phyloP scores from a whole-genome alignment of 2,888 invertebrate genomes.

The Odontocolon sp. region DNA sequence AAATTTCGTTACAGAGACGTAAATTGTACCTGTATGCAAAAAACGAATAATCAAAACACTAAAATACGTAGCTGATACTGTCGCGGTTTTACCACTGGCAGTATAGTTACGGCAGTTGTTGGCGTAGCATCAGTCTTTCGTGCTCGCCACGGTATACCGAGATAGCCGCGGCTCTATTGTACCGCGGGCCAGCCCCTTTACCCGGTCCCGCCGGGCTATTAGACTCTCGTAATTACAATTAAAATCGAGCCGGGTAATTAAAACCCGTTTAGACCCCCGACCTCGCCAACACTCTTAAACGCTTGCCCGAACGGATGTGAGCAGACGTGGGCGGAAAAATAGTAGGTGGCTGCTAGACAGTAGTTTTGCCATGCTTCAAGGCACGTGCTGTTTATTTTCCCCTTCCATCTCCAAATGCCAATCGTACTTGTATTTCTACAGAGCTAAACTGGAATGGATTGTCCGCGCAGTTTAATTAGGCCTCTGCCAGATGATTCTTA shows the following conservation, averaged over 20 bases:
- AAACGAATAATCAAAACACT: too few relatives aligned
- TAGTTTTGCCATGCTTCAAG: background rate
- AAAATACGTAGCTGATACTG: too few relatives aligned
- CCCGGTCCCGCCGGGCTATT: constrained; percentile 43
- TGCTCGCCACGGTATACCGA: constrained; percentile 32
- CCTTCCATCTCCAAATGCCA: too few relatives aligned
- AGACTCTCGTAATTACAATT: constrained; percentile 58
- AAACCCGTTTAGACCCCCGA: constrained; percentile 50
- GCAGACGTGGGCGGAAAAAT: constrained; percentile 16
- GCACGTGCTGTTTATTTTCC: background rate
- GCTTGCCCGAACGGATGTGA: background rate
- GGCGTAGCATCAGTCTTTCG: background rate
- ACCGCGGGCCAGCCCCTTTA: constrained; percentile 10
- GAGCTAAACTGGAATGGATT: too few relatives aligned
- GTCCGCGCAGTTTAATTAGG: too few relatives aligned
- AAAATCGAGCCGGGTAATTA: constrained; percentile 59
- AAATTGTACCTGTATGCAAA: too few relatives aligned
- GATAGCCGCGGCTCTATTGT: constrained; percentile 41
- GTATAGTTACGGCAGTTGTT: too few relatives aligned
- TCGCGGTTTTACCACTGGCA: too few relatives aligned
- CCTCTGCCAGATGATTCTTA: too few relatives aligned
- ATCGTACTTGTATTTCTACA: too few relatives aligned
- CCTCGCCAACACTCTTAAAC: constrained; percentile 16
- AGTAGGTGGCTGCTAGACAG: constrained; percentile 4
- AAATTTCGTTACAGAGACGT: too few relatives aligned